Evolutionary conservation across 2,113 vertebrate genomes (phyloP), one percentile per base, ranked within the genome.

Genomic region (Prietella phreatophila): DNA sequence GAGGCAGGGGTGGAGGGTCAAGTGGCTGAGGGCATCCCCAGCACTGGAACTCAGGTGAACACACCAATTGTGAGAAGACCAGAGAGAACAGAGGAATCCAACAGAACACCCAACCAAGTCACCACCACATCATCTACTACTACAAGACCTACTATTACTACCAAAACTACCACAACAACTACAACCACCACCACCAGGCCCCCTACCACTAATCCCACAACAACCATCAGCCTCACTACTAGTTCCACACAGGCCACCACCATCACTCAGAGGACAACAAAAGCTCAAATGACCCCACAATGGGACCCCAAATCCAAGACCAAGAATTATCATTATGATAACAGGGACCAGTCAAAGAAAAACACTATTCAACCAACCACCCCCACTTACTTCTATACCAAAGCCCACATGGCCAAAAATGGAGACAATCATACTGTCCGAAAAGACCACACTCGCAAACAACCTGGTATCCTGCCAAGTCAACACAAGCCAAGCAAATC

Each of bases 1-100:
- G 96, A 95, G 75, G 97, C 97, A 5, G 97, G 98, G 0, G 93
- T 97, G 30, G 98, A 99, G 92, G 98, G 98, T 8, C 97, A 97
- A 87, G 97, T 99, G 90, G 94, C 96, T 69, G 94, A 95, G 92
- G 94, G 89, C 90, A 91, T 82, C 17, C 89, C 0, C 5, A 89
- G 55, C 53, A 76, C 85, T 25, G 88, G 63, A 5, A 92, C 93
- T 0, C 56, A 87, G 15, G 50, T 90, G 47, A 94, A 94, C 33
- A 84, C 89, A 15, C 91, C 93, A 17, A 39, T 69, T 30, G 89
- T 91, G 65, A 94, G 93, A 87, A 91, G 93, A 84, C 91, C 92
- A 55, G 65, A 92, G 88, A 95, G 84, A 82, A 98, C 95, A 86
- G 96, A 96, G 36, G 63, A 95, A 85, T 91, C 93, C 5, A 39